Conservation (phyloP, 2,888 invertebrate species). For the Petrophora chlorosata region DNA sequence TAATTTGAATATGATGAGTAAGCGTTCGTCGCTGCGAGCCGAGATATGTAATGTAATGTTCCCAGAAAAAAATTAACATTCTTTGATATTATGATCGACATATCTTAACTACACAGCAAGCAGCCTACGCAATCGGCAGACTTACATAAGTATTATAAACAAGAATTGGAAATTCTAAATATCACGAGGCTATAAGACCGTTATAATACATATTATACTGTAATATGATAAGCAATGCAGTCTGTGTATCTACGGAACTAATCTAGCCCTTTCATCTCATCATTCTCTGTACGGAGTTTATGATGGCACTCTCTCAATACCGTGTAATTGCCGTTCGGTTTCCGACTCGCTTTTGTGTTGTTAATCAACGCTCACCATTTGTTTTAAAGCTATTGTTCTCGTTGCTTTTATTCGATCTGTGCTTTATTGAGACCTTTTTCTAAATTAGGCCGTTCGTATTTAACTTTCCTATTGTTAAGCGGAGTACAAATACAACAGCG, state of each 20-base stretch:
- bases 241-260: not conserved
- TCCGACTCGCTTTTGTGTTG: slow-evolving; percentile 52
- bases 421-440: slow-evolving; percentile 36
- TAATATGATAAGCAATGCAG: not conserved
- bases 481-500: not conserved
- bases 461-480: slow-evolving; percentile 9
- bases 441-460: slow-evolving; percentile 15
- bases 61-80: not conserved
- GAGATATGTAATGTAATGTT: not conserved
- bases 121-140: slow-evolving; percentile 2
- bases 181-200: slow-evolving; percentile 2
- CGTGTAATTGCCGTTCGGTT: slow-evolving; percentile 55
- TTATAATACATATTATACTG: slow-evolving; percentile 16
- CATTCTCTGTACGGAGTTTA: slow-evolving; percentile 5
- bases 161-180: slow-evolving; percentile 11
- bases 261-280: slow-evolving; percentile 1
- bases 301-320: slow-evolving; percentile 15
- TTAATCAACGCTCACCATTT: slow-evolving; percentile 54
- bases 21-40: not conserved
- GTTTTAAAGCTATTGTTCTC: slow-evolving; percentile 44
- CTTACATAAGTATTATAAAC: slow-evolving; percentile 9
- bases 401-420: slow-evolving; percentile 32
- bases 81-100: not conserved
- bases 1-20: slow-evolving; percentile 10
- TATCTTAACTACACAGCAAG: not conserved